These are phyloP conservation scores for Semnornis frantzii DNA, from an alignment of 2,113 vertebrate species.

Conservation along the genomic window DNA sequence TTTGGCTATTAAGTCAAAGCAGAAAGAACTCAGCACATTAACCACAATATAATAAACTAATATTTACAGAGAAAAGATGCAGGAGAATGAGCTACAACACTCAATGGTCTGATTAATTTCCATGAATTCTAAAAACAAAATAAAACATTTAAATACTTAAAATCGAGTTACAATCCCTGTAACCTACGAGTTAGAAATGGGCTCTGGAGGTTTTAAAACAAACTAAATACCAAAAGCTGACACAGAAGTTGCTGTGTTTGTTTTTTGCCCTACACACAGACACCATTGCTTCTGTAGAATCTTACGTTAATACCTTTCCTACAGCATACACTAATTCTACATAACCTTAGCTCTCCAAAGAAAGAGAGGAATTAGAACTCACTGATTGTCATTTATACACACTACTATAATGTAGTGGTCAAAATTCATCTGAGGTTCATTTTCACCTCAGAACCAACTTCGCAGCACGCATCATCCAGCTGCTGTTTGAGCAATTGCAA, in stretches of 20 bases:
- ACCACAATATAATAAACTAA: conserved; percentile 58
- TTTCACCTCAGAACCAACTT: conserved; percentile 65
- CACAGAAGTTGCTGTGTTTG: conserved; percentile 26
- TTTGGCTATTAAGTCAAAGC: conserved; percentile 80
- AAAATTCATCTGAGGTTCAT: conserved; percentile 74
- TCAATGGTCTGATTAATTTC: conserved; percentile 58
- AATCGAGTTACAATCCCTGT: conserved; percentile 32
- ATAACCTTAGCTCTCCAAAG: conserved; percentile 71
- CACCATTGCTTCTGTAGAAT: conserved; percentile 63
- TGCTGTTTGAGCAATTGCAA: conserved; percentile 63
- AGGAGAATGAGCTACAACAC: conserved; percentile 66
- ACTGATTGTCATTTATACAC: conserved; percentile 81
- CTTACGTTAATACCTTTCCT: conserved; percentile 59
- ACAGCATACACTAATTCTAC: conserved; percentile 65
- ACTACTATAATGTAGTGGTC: conserved; percentile 84
- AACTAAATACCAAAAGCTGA: conserved; percentile 50
- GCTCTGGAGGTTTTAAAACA: conserved; percentile 8
- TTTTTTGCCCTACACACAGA: conserved; percentile 65
- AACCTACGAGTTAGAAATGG: conserved; percentile 54
- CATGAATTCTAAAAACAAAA: conserved; percentile 43
- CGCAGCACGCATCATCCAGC: conserved; percentile 59
- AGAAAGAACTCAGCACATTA: conserved; percentile 77
- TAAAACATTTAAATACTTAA: conserved; percentile 65
- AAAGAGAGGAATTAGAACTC: conserved; percentile 74
- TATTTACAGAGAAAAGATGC: conserved; percentile 75